Evolutionary conservation across 2,888 invertebrate species (phyloP), one percentile per base, ranked within the genome.

Genomic region (Chrysina gloriosa): DNA sequence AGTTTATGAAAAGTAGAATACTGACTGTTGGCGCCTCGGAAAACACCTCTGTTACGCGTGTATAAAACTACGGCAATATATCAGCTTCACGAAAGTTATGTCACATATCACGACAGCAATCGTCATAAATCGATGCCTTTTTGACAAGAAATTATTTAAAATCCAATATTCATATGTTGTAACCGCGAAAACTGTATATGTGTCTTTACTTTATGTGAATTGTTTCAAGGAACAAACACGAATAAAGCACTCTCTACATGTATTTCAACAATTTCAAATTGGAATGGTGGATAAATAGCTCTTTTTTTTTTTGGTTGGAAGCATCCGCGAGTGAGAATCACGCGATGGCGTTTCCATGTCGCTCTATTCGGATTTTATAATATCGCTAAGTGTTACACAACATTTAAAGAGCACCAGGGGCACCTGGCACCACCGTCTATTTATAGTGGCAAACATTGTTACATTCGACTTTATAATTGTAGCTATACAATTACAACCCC

Each of bases 371-470:
- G 69, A 71, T 75, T 77, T 73, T 74, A 74, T 75, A 72, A 70
- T 73, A 74, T 70, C 42, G 58, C 70, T 68, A 78, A 77, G 78
- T 77, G 77, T 76, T 74, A 73, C 73, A 74, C 76, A 75, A 75
- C 71, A 73, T 70, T 69, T 69, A 69, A 64, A 71, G 67, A 63
- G 47, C 68, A 71, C 72, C 74, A 71, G 72, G 73, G 73, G 77
- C 77, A 78, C 78, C 79, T 79, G 79, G 79, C 75, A 79, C 79
- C 77, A 74, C 25, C 58, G 27, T 45, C 67, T 68, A 68, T 68
- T 63, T 68, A 54, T 68, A 68, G 67, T 42, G 27, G 42, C 39
- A 61, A 61, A 61, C 58, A 42, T 42, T 39, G 58, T 66, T 56
- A 42, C 54, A 66, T 42, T 66, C 54, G 27, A 16, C 39, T 66